A percentile compares a stretch with the other conserved stretches of the same genome.
Conservation (phyloP, 2,797 vertebrate genomes). For the Sebastes flavidus region DNA sequence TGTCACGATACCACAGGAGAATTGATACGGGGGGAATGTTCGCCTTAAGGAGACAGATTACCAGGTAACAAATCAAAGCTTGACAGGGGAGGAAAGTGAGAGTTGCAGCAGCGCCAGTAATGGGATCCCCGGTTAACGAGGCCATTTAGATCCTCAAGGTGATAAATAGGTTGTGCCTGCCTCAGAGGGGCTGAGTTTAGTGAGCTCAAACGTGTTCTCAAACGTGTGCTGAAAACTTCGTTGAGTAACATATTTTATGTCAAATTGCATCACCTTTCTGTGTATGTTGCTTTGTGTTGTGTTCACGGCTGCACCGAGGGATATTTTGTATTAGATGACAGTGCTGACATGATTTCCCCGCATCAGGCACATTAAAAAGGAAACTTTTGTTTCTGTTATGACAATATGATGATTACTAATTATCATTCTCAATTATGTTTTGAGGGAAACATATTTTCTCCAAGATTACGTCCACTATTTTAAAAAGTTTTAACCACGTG, state of each 20-base stretch:
- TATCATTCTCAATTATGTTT: too few relatives aligned
- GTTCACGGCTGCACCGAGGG: neutral
- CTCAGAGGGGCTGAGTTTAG: conserved; percentile 3
- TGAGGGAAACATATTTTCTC: too few relatives aligned
- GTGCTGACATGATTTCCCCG: neutral
- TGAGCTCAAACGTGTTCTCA: neutral
- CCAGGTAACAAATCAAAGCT: conserved; percentile 60
- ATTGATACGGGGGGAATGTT: conserved; percentile 28
- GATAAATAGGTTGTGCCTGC: conserved; percentile 48
- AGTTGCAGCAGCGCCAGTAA: conserved; percentile 55
- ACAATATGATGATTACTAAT: too few relatives aligned
- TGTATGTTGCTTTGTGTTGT: neutral
- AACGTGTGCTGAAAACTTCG: conserved; percentile 9
- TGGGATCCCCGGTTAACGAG: conserved; percentile 62
- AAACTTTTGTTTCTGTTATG: neutral
- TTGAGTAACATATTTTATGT: conserved; percentile 20
- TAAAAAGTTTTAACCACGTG: too few relatives aligned
- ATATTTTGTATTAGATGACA: conserved; percentile 1
- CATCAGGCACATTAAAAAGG: neutral
- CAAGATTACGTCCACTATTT: too few relatives aligned
- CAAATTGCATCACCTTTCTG: neutral
- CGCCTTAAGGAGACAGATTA: conserved; percentile 48
- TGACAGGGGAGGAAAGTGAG: conserved; percentile 57
- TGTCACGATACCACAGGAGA: conserved; percentile 39
- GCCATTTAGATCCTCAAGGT: conserved; percentile 61